Evolutionary conservation across 2,797 vertebrate genomes (phyloP), one percentile per base, ranked within the genome.

Genomic region (Cichlasoma orientale): DNA sequence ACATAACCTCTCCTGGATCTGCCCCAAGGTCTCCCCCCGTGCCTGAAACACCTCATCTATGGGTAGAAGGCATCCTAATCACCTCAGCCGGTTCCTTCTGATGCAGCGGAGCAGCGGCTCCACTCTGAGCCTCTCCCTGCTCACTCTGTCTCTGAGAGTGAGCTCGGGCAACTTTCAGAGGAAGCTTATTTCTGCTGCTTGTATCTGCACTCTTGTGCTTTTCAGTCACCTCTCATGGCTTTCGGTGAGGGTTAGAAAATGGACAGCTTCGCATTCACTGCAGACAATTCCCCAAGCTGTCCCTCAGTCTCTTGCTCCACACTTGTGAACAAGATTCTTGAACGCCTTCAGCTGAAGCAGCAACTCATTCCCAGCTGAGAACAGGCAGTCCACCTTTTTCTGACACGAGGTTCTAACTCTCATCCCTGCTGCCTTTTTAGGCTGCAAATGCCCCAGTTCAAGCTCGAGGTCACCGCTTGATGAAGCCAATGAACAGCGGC

Each of bases 321-420:
- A 50, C 61, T 68, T 68, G 41, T 66, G 61, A 66, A 66, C 41
- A 50, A 50, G 41, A 68, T 1, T n/a, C 19, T 3, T 27, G 23
- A 47, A 27, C 9, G 16, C 38, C 61, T 66, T 66, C 38, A 68
- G 41, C 41, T 50, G 23, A 50, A 3, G 25, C 16, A 4, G 0
- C 23, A 13, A 18, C 41, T 68, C 41, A 50, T 47, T 14, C 41
- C 61, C 61, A 68, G 38, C 23, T 47, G 23, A 0, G 5, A 18
- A 18, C 3, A 27, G 44, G 41, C 1, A 19, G 41, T 19, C 41
- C 23, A 68, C 41, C 61, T 68, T 29, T 27, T 68, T 0, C 0
- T 68, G 1, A 0, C 41, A 29, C 23, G 18, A 68, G 1, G 41
- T 23, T 50, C 47, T 0, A 1, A 50, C 11, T 29, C 10, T 68